phyloP scores from a whole-genome alignment of 2,797 vertebrate genomes.

The Poeciliopsis gracilis region DNA sequence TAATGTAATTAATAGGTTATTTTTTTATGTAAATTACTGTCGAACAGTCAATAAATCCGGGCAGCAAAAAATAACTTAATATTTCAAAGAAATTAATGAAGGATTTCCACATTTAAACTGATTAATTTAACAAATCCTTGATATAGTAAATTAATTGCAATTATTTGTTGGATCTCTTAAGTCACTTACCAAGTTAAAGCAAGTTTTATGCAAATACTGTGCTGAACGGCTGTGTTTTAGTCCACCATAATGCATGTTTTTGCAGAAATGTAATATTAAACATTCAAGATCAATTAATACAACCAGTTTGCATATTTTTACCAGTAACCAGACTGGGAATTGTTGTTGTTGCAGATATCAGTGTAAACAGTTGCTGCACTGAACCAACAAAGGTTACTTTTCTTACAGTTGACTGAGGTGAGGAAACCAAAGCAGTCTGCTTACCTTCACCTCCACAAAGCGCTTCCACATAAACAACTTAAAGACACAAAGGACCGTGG shows the following conservation, averaged over 20 bases:
- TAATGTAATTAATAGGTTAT: neutral
- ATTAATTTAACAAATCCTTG: neutral
- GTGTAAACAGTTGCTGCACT: neutral
- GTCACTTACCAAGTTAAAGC: neutral
- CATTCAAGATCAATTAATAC: neutral
- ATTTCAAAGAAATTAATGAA: neutral
- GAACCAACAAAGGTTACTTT: neutral
- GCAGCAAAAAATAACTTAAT: neutral
- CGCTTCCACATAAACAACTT: conserved; percentile 58
- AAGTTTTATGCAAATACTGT: neutral
- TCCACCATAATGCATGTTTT: neutral
- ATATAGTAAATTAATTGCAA: neutral
- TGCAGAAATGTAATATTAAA: neutral
- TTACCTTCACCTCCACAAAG: conserved; percentile 49
- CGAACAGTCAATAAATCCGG: neutral
- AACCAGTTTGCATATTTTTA: neutral
- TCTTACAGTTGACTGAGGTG: neutral
- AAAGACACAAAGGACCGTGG: conserved; percentile 39
- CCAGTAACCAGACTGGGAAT: neutral
- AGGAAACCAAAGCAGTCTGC: conserved; percentile 10
- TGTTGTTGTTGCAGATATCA: too few relatives aligned
- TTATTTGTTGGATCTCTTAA: neutral
- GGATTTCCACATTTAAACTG: neutral
- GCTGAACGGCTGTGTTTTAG: neutral
- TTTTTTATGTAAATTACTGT: neutral